Conservation (phyloP, 2,797 vertebrate species). For the Furcifer pardalis region DNA sequence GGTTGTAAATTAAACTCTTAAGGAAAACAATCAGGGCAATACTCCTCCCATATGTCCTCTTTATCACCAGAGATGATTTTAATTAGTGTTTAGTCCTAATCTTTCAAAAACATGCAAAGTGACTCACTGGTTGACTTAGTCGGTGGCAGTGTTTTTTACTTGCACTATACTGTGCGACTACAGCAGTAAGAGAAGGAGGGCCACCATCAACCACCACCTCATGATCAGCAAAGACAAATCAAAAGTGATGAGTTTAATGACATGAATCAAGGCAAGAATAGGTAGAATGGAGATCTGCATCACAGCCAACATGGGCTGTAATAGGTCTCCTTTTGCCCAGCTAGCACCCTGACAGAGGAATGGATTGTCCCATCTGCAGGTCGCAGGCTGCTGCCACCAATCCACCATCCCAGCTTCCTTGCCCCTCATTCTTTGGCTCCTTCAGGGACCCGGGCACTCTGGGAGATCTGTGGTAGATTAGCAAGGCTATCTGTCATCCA, state of each 20-base stretch:
- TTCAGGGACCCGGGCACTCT: too few species aligned
- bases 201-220: not conserved
- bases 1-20: slow-evolving; percentile 81
- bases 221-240: slow-evolving; percentile 37
- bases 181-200: slow-evolving; percentile 53
- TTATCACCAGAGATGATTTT: slow-evolving; percentile 80
- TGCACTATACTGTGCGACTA: slow-evolving; percentile 49
- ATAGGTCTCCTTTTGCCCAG: too few species aligned
- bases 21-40: slow-evolving; percentile 74
- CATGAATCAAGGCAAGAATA: not conserved
- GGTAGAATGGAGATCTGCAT: not conserved
- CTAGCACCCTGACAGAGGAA: too few species aligned
- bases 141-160: slow-evolving; percentile 42
- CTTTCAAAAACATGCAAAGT: slow-evolving; percentile 73
- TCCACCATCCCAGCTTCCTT: too few species aligned
- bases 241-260: slow-evolving; percentile 47
- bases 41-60: slow-evolving; percentile 75
- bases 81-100: slow-evolving; percentile 80
- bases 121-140: slow-evolving; percentile 68
- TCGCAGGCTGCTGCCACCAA: too few species aligned
- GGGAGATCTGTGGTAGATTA: not conserved
- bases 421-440: too few species aligned
- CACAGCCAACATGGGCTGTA: too few species aligned
- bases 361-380: too few species aligned
- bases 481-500: not conserved